Percentiles rank a stretch among this genome's conserved stretches.
Evolutionary conservation across 35 echinoderm and acorn worm genomes (phyloP).

Genomic region (Lytechinus pictus): DNA sequence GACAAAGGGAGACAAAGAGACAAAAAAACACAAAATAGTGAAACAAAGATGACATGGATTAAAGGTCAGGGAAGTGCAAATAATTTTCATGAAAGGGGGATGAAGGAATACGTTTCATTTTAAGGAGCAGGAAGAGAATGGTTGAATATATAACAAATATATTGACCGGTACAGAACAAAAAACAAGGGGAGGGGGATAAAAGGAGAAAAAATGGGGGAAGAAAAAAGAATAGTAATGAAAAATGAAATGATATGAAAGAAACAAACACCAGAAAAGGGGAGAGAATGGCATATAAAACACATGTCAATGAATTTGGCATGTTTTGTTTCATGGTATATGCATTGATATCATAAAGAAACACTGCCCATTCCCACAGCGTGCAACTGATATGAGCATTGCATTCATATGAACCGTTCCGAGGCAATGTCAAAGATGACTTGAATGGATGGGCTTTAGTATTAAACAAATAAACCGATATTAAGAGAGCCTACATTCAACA

Average conservation of each 20-base stretch:
- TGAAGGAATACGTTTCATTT: background rate
- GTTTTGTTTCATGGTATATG: background rate
- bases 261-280: background rate
- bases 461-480: background rate
- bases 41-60: background rate
- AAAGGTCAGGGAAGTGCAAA: background rate
- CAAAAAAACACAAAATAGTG: background rate
- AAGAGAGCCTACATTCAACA: background rate
- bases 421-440: background rate
- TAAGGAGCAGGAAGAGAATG: background rate
- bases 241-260: background rate
- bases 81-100: background rate
- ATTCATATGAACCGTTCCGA: background rate
- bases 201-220: background rate
- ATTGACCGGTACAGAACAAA: background rate
- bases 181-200: background rate
- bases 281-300: constrained; percentile 1
- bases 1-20: background rate
- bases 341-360: background rate
- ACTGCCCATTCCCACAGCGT: background rate
- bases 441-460: background rate
- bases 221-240: background rate
- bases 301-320: background rate
- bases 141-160: background rate
- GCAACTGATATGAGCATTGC: background rate